phyloP scores from a whole-genome alignment of 2,888 invertebrate species.

The Eubasilissa splendida region DNA sequence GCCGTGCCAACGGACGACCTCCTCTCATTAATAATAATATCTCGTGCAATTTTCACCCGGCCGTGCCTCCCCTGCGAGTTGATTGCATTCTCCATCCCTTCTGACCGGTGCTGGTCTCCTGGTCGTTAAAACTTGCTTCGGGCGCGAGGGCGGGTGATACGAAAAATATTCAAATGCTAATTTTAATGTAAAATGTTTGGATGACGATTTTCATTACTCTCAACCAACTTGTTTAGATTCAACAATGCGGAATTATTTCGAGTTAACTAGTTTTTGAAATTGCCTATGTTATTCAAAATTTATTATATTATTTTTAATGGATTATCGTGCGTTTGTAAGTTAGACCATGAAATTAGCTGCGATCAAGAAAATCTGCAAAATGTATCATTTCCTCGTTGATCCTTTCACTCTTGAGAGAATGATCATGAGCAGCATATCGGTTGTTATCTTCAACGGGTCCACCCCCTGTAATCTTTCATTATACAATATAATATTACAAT shows the following conservation, averaged over 20 bases:
- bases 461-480: too few species aligned
- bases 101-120: background rate
- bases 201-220: background rate
- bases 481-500: too few species aligned
- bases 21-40: constrained; percentile 27
- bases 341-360: background rate
- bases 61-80: background rate
- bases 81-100: constrained; percentile 5
- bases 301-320: too few species aligned
- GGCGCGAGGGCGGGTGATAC: background rate
- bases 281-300: too few species aligned
- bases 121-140: constrained; percentile 10
- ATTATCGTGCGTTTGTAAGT: too few species aligned
- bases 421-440: too few species aligned
- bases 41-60: constrained; percentile 24
- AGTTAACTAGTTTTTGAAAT: background rate
- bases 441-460: too few species aligned
- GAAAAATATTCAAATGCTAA: constrained; percentile 10
- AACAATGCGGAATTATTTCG: background rate
- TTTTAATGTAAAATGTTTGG: background rate
- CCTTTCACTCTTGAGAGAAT: too few species aligned
- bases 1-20: background rate
- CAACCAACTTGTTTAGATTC: background rate
- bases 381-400: too few species aligned
- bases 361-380: too few species aligned